phyloP scores from a whole-genome alignment of 1,140 invertebrate species.

The Cephus cinctus region DNA sequence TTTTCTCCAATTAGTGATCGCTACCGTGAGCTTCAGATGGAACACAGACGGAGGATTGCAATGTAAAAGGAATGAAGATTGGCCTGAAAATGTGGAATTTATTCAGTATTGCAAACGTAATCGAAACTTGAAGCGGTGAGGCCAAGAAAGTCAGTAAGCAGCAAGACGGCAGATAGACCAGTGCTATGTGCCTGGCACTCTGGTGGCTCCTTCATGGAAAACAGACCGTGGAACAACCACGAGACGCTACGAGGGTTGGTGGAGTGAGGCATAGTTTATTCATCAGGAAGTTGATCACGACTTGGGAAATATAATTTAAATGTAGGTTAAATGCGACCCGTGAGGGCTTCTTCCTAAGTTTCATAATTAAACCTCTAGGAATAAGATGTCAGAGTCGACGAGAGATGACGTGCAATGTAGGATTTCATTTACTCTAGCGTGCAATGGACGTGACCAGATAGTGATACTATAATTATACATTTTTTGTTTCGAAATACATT shows the following conservation, averaged over 20 bases:
- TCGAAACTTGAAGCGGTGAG: neutral
- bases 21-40: too few species aligned
- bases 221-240: too few species aligned
- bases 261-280: slow-evolving; percentile 1
- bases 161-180: neutral
- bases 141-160: neutral
- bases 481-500: too few species aligned
- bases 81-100: slow-evolving; percentile 6
- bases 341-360: slow-evolving; percentile 2
- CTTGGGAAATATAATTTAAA: slow-evolving; percentile 6
- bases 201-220: too few species aligned
- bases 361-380: slow-evolving; percentile 6
- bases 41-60: too few species aligned
- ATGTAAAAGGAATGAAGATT: too few species aligned
- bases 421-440: too few species aligned
- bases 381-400: too few species aligned
- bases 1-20: too few species aligned
- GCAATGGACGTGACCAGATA: too few species aligned
- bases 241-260: neutral
- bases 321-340: slow-evolving; percentile 6
- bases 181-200: neutral
- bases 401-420: too few species aligned
- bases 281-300: slow-evolving; percentile 6
- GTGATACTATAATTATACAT: too few species aligned
- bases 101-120: slow-evolving; percentile 2